Conservation (phyloP, 2,888 invertebrate genomes). For the Calameuta filiformis region DNA sequence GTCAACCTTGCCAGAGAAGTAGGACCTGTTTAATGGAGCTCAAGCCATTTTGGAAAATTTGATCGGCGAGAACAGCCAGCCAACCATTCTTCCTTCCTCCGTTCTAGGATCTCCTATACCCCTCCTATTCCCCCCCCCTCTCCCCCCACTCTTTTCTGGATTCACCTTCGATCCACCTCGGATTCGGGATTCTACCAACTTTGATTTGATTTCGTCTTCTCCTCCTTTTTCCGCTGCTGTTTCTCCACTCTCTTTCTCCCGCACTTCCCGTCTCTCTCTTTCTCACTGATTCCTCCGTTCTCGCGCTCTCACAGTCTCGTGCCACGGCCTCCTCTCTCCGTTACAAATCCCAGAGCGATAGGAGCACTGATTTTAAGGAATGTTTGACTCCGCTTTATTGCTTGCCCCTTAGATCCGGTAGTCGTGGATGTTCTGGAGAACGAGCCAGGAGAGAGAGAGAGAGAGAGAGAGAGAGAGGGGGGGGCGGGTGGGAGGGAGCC, state of each 20-base stretch:
- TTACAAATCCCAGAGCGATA: constrained; percentile 41
- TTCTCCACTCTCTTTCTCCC: constrained; percentile 26
- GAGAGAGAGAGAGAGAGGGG: background rate
- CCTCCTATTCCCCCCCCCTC: constrained; percentile 15
- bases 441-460: background rate
- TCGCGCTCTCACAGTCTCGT: constrained; percentile 4
- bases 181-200: constrained; percentile 52
- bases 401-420: background rate
- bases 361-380: constrained; percentile 42
- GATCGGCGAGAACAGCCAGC: constrained; percentile 53
- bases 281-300: constrained; percentile 10
- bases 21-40: constrained; percentile 56
- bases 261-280: constrained; percentile 28
- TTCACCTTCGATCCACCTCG: constrained; percentile 11
- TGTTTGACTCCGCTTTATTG: constrained; percentile 13
- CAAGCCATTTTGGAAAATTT: constrained; percentile 57
- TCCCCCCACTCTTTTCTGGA: background rate
- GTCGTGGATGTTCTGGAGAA: background rate
- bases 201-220: constrained; percentile 54
- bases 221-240: constrained; percentile 12
- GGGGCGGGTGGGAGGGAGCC: background rate
- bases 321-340: background rate
- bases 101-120: background rate
- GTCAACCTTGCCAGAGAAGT: constrained; percentile 36
- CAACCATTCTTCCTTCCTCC: constrained; percentile 38